Conservation (phyloP, 2,888 invertebrate species). For the Podotricha telesiphe region DNA sequence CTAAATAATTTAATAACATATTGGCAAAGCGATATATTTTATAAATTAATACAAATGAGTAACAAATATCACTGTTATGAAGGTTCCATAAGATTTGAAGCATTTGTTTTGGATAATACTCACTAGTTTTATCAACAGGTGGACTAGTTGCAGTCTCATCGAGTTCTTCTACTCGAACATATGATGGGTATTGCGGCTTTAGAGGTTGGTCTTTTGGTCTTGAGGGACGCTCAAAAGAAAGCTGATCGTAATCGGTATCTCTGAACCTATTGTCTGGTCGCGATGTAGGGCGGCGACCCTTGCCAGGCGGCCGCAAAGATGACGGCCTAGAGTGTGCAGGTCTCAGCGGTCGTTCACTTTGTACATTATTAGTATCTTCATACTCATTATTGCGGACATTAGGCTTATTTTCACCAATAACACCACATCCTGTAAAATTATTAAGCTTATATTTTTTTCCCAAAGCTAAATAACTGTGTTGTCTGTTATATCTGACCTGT, state of each 20-base stretch:
- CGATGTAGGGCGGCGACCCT: background rate
- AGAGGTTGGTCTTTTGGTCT: background rate
- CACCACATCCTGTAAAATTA: constrained; percentile 9
- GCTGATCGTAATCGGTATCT: background rate
- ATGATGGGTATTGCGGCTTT: constrained; percentile 36
- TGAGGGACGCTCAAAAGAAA: constrained; percentile 6
- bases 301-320: background rate
- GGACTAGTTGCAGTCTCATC: constrained; percentile 37
- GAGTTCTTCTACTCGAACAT: constrained; percentile 36
- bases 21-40: too few species aligned
- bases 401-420: background rate
- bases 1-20: too few species aligned
- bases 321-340: background rate
- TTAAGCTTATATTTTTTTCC: background rate
- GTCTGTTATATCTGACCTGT: background rate
- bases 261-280: background rate
- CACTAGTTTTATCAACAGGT: constrained; percentile 28
- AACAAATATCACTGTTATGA: background rate
- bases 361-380: constrained; percentile 11
- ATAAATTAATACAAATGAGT: too few species aligned
- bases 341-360: constrained; percentile 1
- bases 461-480: background rate
- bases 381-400: background rate
- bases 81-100: background rate
- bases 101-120: background rate